A percentile compares a stretch with the other conserved stretches of the same genome.
These are phyloP conservation scores for Sinocyclocheilus maitianheensis DNA, from an alignment of 2,113 vertebrate species.

Conservation along the genomic window DNA sequence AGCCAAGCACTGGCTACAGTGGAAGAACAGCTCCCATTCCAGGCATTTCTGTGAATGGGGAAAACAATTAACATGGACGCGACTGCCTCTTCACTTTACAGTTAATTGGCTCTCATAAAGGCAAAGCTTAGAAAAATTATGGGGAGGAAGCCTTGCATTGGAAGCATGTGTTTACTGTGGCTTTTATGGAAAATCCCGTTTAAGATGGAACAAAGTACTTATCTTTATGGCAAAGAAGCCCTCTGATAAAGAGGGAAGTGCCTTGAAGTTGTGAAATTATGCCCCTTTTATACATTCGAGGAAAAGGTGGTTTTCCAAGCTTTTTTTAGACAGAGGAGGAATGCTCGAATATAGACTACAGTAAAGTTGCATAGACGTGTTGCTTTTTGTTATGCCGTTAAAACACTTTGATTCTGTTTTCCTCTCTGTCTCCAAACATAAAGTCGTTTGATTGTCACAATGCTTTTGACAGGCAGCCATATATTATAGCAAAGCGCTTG, in stretches of 20 bases:
- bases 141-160: slow-evolving; percentile 66
- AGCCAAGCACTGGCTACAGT: slow-evolving; percentile 30
- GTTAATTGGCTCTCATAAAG: slow-evolving; percentile 74
- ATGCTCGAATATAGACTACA: slow-evolving; percentile 19
- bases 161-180: slow-evolving; percentile 55
- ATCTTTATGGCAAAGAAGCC: slow-evolving; percentile 49
- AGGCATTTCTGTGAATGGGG: slow-evolving; percentile 68
- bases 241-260: slow-evolving; percentile 49
- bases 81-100: slow-evolving; percentile 66
- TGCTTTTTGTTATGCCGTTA: slow-evolving; percentile 16
- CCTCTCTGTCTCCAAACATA: not conserved
- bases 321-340: slow-evolving; percentile 11
- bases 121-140: slow-evolving; percentile 71
- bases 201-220: slow-evolving; percentile 50
- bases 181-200: slow-evolving; percentile 59
- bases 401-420: not conserved
- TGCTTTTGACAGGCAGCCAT: slow-evolving; percentile 33
- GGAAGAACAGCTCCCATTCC: slow-evolving; percentile 16
- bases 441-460: slow-evolving; percentile 35
- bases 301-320: slow-evolving; percentile 36
- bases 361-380: slow-evolving; percentile 2
- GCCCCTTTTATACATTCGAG: slow-evolving; percentile 20
- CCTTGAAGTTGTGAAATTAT: slow-evolving; percentile 50
- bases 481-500: slow-evolving; percentile 48
- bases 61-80: slow-evolving; percentile 71